Conservation (phyloP, 2,797 vertebrate genomes). For the Peromyscus eremicus region DNA sequence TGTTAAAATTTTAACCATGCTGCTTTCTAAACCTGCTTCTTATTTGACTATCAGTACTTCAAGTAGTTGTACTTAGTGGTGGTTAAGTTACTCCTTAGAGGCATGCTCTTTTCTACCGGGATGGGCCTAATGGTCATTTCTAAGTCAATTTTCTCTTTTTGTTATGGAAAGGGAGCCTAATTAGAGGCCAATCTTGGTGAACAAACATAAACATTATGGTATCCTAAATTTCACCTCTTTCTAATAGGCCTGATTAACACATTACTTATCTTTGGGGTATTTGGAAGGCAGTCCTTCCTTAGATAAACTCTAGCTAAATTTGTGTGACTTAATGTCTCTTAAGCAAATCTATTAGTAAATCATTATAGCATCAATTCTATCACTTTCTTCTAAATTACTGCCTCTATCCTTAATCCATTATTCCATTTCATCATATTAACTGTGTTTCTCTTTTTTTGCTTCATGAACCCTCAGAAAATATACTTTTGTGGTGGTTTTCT, state of each 20-base stretch:
- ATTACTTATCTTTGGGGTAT: not conserved
- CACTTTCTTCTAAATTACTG: not conserved
- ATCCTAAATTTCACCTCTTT: not conserved
- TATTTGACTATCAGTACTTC: not conserved
- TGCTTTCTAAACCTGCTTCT: not conserved
- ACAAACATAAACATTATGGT: not conserved
- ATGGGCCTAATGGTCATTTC: not conserved
- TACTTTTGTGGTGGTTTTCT: not conserved
- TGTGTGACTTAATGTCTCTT: not conserved
- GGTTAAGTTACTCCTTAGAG: not conserved
- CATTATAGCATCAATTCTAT: not conserved
- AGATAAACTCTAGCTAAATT: not conserved
- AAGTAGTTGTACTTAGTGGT: not conserved
- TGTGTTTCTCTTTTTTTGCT: not conserved
- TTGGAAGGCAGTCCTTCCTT: not conserved
- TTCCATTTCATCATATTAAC: not conserved
- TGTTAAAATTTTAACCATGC: not conserved
- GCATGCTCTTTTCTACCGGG: not conserved
- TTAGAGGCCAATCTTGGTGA: not conserved
- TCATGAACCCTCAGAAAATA: slow-evolving; percentile 6
- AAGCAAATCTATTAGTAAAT: not conserved
- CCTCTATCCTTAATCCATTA: not conserved
- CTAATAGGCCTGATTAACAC: not conserved
- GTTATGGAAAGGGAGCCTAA: not conserved
- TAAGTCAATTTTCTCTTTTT: not conserved